These are phyloP conservation scores for Megalonaias nervosa DNA, from an alignment of 1,140 invertebrate species.

Conservation along the genomic window DNA sequence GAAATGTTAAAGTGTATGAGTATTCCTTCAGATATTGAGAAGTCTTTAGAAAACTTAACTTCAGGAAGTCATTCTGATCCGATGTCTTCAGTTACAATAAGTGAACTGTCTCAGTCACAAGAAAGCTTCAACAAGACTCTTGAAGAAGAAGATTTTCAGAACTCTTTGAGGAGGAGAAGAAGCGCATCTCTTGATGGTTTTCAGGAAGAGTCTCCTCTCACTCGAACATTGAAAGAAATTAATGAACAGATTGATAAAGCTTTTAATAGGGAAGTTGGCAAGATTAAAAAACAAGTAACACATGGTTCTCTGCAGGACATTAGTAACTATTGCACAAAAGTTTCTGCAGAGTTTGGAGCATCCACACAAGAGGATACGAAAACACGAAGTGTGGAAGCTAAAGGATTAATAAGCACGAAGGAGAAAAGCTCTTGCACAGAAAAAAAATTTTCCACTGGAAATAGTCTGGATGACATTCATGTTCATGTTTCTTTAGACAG, in stretches of 20 bases:
- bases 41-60: constrained; percentile 63
- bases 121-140: constrained; percentile 40
- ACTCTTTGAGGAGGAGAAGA: constrained; percentile 40
- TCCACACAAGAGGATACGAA: constrained; percentile 1
- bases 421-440: no score
- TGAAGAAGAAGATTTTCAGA: constrained; percentile 1
- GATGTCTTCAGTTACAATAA: constrained; percentile 63
- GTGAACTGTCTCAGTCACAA: constrained; percentile 62
- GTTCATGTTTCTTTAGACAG: not conserved
- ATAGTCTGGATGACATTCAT: no score
- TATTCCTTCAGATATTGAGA: constrained; percentile 65
- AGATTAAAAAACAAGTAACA: no score
- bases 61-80: constrained; percentile 53
- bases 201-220: constrained; percentile 53
- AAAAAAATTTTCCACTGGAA: no score
- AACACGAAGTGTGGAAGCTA: constrained; percentile 7
- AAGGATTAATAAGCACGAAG: not conserved
- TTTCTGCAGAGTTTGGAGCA: not conserved
- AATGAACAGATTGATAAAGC: constrained; percentile 64
- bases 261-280: constrained; percentile 45
- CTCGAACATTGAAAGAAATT: constrained; percentile 58
- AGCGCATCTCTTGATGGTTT: constrained; percentile 62
- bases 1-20: constrained; percentile 65
- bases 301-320: no score
- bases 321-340: no score